These are phyloP conservation scores for Archilochus colubris DNA, from an alignment of 2,113 vertebrate genomes.

Conservation along the genomic window DNA sequence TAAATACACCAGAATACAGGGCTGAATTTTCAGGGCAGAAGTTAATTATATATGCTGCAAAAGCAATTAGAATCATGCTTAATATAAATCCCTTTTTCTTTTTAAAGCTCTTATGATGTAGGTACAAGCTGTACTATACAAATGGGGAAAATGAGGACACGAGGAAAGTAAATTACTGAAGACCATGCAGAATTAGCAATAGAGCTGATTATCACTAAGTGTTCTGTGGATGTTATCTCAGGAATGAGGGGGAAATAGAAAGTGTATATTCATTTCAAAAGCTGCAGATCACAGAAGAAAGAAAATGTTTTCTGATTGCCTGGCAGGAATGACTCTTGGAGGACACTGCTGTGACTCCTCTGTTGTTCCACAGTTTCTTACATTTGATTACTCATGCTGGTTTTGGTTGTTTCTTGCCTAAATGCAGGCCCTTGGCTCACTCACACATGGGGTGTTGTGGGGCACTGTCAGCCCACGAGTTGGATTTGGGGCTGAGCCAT, in stretches of 20 bases:
- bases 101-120: constrained; percentile 3
- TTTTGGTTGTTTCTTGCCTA: not conserved
- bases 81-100: constrained; percentile 30
- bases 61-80: constrained; percentile 4
- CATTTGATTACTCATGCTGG: not conserved
- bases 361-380: not conserved
- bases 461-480: not conserved
- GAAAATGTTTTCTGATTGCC: not conserved
- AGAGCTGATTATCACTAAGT: not conserved
- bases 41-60: constrained; percentile 21
- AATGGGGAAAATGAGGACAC: constrained; percentile 5
- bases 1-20: not conserved
- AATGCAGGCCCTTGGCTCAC: not conserved
- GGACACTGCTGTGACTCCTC: fast-evolving
- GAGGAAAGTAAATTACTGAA: not conserved
- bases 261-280: not conserved
- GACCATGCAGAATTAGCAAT: constrained; percentile 19
- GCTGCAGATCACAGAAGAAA: not conserved
- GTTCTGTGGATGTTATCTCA: not conserved
- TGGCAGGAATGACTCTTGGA: not conserved
- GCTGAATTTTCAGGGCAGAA: not conserved
- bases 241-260: not conserved
- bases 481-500: not conserved
- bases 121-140: constrained; percentile 17
- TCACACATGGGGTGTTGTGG: not conserved